A percentile compares a stretch with the other conserved stretches of the same genome.
Conservation (phyloP, 1,140 invertebrate species). For the Lordiphosa stackelbergi region DNA sequence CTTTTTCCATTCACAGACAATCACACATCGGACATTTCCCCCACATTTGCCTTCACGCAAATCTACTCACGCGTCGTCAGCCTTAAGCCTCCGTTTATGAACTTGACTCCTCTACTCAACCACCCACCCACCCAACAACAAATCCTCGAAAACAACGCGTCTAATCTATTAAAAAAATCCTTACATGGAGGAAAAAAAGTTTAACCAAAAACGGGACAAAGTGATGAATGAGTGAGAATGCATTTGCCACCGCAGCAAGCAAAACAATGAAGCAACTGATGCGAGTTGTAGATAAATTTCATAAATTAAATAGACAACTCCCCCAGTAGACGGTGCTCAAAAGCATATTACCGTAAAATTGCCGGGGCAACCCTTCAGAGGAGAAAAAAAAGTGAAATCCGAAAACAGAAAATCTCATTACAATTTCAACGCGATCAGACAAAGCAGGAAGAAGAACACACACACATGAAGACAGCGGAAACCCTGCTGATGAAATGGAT, state of each 20-base stretch:
- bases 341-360: slow-evolving; percentile 75
- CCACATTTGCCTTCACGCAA: slow-evolving; percentile 2
- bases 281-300: slow-evolving; percentile 70
- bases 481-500: slow-evolving; percentile 72
- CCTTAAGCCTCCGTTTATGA: slow-evolving; percentile 40
- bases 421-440: slow-evolving; percentile 73
- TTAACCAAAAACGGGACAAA: slow-evolving; percentile 45
- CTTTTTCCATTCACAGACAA: slow-evolving; percentile 9
- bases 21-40: slow-evolving; percentile 3
- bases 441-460: slow-evolving; percentile 41
- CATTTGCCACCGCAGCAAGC: slow-evolving; percentile 26
- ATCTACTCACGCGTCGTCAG: slow-evolving; percentile 30
- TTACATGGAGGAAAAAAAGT: slow-evolving; percentile 9
- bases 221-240: slow-evolving; percentile 43
- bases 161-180: slow-evolving; percentile 51
- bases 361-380: slow-evolving; percentile 44
- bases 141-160: slow-evolving; percentile 8
- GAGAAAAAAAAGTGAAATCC: slow-evolving; percentile 11
- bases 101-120: slow-evolving; percentile 14
- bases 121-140: slow-evolving; percentile 1
- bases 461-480: slow-evolving; percentile 36
- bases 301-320: slow-evolving; percentile 72
- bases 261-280: slow-evolving; percentile 39
- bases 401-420: slow-evolving; percentile 70
- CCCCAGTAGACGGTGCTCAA: slow-evolving; percentile 12